Base-by-base conservation (phyloP, 1,140 invertebrate genomes). In the Drosophila lini region DNA sequence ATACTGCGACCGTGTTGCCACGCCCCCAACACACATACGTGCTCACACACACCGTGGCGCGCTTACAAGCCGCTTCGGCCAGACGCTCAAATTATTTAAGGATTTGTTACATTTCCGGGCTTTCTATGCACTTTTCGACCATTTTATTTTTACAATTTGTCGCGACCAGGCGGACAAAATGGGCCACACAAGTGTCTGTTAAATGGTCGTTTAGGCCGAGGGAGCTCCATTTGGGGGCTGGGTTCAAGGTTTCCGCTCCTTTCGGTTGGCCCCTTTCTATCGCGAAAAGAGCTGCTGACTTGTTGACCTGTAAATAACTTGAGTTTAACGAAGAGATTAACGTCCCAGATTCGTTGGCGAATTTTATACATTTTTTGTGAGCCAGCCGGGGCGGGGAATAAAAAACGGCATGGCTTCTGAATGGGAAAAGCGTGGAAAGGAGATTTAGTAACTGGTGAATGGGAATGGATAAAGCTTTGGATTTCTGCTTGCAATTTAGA, bases 61-160 rank as follows among this genome's bases (percentile, higher is more conserved):
- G 31, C 42, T 36, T 31, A 32, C 55, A 45, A 36, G 42, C 58
- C 42, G 42, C n/a, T 28, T 16, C 44, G 68, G 61, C 34, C 74
- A 81, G 47, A 71, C 67, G 80, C 69, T 82, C 80, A 86, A 88
- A 88, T 88, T 88, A 86, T 86, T 88, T 86, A 73, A 85, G 83
- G 83, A 86, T 86, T 86, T 86, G 83, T 77, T 83, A 77, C 79
- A 78, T 83, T 86, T 86, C 63, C 47, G 47, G 44, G 42, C 55
- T 59, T 71, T 78, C 53, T 70, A 48, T 75, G 56, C 40, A 63
- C 48, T 61, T 76, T 69, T 67, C 38, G 64, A 55, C 48, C 69
- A 60, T 79, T 78, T 61, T 60, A 42, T 55, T 55, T 86, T 55
- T 56, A 85, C 78, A 84, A 81, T 74, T 80, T 81, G 81, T 76